These are phyloP conservation scores for Lathamus discolor DNA, from an alignment of 2,113 vertebrate species.

Conservation along the genomic window DNA sequence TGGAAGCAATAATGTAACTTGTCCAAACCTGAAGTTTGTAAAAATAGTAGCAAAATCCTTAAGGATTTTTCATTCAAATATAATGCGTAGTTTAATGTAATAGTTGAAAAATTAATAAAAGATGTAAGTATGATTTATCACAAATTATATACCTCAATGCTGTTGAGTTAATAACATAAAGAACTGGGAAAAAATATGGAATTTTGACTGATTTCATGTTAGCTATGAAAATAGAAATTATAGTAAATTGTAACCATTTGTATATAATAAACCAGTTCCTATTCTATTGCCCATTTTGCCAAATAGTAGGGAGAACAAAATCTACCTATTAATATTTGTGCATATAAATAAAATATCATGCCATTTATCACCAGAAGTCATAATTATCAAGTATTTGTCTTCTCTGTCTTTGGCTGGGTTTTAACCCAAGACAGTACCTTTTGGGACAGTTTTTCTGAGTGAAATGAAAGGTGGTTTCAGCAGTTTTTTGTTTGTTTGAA, in stretches of 20 bases:
- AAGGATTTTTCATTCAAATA: background rate
- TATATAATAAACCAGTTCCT: background rate
- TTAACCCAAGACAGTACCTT: background rate
- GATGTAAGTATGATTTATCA: background rate
- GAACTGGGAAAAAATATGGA: background rate
- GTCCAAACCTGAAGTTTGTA: background rate
- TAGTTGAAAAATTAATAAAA: background rate
- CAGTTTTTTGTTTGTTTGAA: background rate
- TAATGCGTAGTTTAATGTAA: background rate
- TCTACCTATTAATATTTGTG: background rate
- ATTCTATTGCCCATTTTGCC: background rate
- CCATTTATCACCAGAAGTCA: background rate
- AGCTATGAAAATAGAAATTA: background rate
- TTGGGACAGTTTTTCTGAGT: background rate
- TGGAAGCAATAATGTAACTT: conserved; percentile 15
- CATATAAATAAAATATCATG: background rate
- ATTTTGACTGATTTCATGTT: background rate
- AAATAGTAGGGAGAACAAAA: background rate
- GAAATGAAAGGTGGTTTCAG: background rate
- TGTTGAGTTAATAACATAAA: background rate
- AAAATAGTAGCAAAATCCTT: background rate
- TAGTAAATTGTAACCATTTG: background rate
- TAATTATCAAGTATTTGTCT: background rate
- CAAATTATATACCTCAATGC: background rate
- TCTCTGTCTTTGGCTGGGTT: background rate